Conservation (phyloP, 1,140 invertebrate species). For the Ips typographus region DNA sequence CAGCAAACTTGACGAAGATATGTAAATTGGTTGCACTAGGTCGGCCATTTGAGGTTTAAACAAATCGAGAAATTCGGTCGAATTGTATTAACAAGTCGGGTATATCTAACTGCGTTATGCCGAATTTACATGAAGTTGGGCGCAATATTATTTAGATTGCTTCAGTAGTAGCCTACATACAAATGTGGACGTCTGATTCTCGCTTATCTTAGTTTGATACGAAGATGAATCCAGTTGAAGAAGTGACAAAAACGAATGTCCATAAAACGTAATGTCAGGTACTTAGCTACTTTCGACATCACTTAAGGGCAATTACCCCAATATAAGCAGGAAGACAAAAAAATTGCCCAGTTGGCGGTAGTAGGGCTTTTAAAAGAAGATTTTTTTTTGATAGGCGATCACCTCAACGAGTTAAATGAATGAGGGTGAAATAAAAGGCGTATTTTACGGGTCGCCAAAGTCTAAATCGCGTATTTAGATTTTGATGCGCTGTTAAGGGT, state of each 20-base stretch:
- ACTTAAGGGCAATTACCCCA: too few relatives aligned
- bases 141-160: slow-evolving; percentile 33
- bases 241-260: too few relatives aligned
- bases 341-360: too few relatives aligned
- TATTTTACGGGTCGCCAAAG: not conserved
- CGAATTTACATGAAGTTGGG: slow-evolving; percentile 33
- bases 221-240: too few relatives aligned
- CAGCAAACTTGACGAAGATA: slow-evolving; percentile 8
- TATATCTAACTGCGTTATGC: slow-evolving; percentile 28
- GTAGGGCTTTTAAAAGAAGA: too few relatives aligned
- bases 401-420: too few relatives aligned
- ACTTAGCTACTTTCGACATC: too few relatives aligned
- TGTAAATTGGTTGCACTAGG: slow-evolving; percentile 11
- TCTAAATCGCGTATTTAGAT: not conserved
- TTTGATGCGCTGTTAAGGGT: not conserved
- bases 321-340: too few relatives aligned
- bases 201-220: slow-evolving; percentile 6
- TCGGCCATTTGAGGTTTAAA: slow-evolving; percentile 30
- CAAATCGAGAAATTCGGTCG: slow-evolving; percentile 26
- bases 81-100: slow-evolving; percentile 31
- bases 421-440: not conserved
- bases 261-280: too few relatives aligned
- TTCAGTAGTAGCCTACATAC: slow-evolving; percentile 28
- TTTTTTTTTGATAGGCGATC: too few relatives aligned
- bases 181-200: slow-evolving; percentile 19